A percentile compares a stretch with the other conserved stretches of the same genome.
Evolutionary conservation across 2,888 invertebrate species (phyloP).

Genomic region (Euzetes globulus): DNA sequence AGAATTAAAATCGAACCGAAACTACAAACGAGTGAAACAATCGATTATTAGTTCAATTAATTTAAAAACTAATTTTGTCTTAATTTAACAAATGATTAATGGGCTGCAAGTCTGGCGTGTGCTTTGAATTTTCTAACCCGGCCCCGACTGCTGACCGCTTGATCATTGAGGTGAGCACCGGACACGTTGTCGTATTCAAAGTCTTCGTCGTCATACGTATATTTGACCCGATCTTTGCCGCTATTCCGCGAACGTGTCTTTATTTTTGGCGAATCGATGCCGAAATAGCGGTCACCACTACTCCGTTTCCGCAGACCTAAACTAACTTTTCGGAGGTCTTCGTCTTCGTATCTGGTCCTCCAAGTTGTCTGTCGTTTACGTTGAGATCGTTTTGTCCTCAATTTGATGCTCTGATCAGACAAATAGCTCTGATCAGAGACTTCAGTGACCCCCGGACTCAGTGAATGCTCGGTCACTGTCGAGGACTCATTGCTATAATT

Average conservation of each 20-base stretch:
- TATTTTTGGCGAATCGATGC: neutral
- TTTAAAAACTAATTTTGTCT: too few relatives aligned
- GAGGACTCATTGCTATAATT: neutral
- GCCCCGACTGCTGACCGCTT: neutral
- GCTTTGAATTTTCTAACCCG: slow-evolving; percentile 3
- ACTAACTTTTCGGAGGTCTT: neutral
- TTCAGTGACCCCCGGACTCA: neutral
- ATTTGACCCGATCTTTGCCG: neutral
- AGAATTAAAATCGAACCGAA: too few relatives aligned
- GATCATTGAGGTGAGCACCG: neutral
- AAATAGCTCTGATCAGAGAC: slow-evolving; percentile 2
- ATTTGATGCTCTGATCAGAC: neutral
- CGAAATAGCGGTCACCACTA: neutral
- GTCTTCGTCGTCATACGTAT: slow-evolving; percentile 1
- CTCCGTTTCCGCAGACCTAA: neutral
- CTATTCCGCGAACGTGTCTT: neutral
- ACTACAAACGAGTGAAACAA: too few relatives aligned
- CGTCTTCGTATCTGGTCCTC: neutral
- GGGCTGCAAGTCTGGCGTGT: neutral
- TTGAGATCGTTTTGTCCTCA: neutral
- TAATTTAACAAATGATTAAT: neutral
- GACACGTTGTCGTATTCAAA: neutral
- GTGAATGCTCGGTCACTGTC: neutral
- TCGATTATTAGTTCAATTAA: too few relatives aligned
- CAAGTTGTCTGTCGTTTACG: neutral